Base-by-base conservation (phyloP, 2,888 invertebrate genomes). In the Diarsia brunnea region DNA sequence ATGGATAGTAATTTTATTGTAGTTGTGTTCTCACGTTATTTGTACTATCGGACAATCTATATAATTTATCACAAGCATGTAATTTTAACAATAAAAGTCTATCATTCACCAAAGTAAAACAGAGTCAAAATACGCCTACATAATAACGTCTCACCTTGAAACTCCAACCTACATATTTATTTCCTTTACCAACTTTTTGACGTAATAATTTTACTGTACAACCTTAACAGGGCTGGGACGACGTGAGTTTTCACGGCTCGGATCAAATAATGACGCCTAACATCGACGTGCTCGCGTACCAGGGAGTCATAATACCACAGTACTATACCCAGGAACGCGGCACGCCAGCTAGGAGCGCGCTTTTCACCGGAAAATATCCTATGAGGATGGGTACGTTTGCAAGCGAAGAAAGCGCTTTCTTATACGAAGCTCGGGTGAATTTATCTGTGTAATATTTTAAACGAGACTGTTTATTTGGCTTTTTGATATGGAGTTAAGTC, bases 231-330 rank as follows among this genome's bases (percentile, higher is more conserved):
- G 99, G 99, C 14, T 98, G 98, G 97, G 98, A 98, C 90, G 99
- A 99, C 92, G 98, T 98, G 16, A 97, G 98, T 87, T 98, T 98
- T 90, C 98, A 98, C 89, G 98, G 99, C 0, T 98, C 98, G 0
- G 96, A 98, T 88, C 98, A 98, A 94, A 98, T 98, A 89, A 97
- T 98, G 75, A 99, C 99, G 0, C 98, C 98, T 0, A 98, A 99
- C 92, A 98, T 99, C 75, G 99, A 99, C 94, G 97, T 98, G 16
- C 91, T 99, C 75, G 98, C 98, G 0, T 98, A 98, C 93, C 97
- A 98, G 90, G 99, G 99, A 5, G 96, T 98, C 51, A 97, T 98
- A 79, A 94, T 99, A 61, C 98, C 98, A 90, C 97, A 98, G 87
- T 98, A 98, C 90, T 99, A 99, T 91, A 98, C 97, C 0, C 97